These are phyloP conservation scores for Cryptomyrus ogoouensis DNA, from an alignment of 2,113 vertebrate species.

Conservation along the genomic window DNA sequence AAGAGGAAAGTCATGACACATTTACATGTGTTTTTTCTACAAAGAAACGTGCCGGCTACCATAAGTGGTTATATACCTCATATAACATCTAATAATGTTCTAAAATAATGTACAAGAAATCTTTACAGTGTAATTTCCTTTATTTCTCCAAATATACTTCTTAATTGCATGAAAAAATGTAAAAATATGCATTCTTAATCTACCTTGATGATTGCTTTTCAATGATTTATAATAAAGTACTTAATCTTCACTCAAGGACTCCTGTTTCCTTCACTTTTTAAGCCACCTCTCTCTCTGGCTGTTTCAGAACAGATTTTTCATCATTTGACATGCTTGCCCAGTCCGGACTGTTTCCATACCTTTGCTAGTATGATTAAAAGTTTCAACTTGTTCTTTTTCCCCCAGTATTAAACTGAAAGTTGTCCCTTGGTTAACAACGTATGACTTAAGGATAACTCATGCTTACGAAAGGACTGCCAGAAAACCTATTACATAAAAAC, in stretches of 20 bases:
- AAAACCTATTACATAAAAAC: not conserved
- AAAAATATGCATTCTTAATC: not conserved
- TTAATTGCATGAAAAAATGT: not conserved
- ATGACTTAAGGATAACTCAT: not conserved
- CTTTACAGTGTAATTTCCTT: not conserved
- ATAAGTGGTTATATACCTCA: not conserved
- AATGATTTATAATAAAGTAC: conserved; percentile 2
- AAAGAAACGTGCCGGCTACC: not conserved
- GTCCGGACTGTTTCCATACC: not conserved
- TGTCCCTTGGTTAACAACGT: not conserved
- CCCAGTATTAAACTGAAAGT: not conserved
- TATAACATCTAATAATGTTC: not conserved
- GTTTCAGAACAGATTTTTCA: not conserved
- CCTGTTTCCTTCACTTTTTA: not conserved
- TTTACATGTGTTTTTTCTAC: not conserved
- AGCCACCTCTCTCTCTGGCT: not conserved
- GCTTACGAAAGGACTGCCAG: not conserved
- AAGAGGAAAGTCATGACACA: not conserved
- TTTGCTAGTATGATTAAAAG: not conserved
- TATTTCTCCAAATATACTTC: not conserved
- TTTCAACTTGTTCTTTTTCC: not conserved
- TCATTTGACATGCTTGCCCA: not conserved
- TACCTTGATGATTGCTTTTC: not conserved
- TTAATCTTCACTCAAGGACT: not conserved
- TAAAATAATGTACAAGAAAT: not conserved